These are phyloP conservation scores for Enteromius thamalakanensis DNA, from an alignment of 2,797 vertebrate genomes.

Conservation along the genomic window DNA sequence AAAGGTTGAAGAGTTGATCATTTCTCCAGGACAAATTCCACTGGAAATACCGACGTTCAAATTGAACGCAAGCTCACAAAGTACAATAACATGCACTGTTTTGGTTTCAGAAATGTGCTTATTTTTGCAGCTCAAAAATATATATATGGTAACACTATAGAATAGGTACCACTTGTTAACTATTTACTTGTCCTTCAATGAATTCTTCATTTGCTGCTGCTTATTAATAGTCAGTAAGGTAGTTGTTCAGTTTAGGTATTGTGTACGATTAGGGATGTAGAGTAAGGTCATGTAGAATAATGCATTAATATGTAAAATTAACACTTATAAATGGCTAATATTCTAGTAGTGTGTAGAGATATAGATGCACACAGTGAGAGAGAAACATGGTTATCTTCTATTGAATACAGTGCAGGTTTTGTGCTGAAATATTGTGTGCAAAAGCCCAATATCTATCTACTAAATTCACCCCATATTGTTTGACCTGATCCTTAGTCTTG, in stretches of 20 bases:
- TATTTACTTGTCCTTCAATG: no score
- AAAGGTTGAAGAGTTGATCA: constrained; percentile 36
- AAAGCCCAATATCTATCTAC: not conserved
- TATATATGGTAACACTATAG: not conserved
- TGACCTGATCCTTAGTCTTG: not conserved
- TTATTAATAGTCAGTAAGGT: no score
- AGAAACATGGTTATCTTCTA: not conserved
- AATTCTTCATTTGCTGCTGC: no score
- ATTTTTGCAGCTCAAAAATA: not conserved
- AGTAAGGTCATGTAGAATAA: no score
- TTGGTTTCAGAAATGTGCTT: not conserved
- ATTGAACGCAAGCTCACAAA: constrained; percentile 13
- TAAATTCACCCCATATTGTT: not conserved
- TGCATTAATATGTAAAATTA: no score
- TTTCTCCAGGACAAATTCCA: constrained; percentile 50
- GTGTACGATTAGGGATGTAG: no score
- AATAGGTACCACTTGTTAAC: no score
- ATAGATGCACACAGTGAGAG: not conserved
- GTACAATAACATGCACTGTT: constrained; percentile 17
- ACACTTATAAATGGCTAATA: no score
- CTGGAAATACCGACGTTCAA: constrained; percentile 32
- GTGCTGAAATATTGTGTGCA: not conserved
- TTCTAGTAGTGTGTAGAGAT: no score
- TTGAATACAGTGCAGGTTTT: not conserved
- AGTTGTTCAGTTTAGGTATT: no score